A percentile compares a stretch with the other conserved stretches of the same genome.
phyloP scores from a whole-genome alignment of 1,140 invertebrate species.

The Drosophila persimilis region DNA sequence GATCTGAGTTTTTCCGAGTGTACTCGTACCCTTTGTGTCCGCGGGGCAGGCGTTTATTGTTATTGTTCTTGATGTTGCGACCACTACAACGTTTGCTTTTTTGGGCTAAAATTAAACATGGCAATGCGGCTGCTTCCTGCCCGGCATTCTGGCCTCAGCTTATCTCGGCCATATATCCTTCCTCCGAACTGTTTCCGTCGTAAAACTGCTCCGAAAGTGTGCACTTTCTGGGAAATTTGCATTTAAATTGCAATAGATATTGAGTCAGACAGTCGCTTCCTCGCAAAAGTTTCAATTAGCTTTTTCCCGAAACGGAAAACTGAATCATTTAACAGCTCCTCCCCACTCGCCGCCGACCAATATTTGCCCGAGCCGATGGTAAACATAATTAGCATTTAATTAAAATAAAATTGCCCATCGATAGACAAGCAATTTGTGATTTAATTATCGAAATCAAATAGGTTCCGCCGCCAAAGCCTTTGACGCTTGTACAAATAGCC shows the following conservation, averaged over 20 bases:
- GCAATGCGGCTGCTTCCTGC: slow-evolving; percentile 38
- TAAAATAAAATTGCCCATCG: slow-evolving; percentile 73
- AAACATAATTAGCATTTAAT: slow-evolving; percentile 82
- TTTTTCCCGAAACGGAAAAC: background rate
- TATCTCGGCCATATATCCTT: slow-evolving; percentile 44
- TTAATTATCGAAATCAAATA: slow-evolving; percentile 78
- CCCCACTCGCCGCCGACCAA: slow-evolving; percentile 34
- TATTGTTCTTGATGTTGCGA: slow-evolving; percentile 24
- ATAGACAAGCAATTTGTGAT: slow-evolving; percentile 74
- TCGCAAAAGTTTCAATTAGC: slow-evolving; percentile 31
- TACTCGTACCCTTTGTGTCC: too few species aligned
- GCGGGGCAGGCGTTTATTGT: slow-evolving; percentile 9
- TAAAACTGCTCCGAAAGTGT: slow-evolving; percentile 50
- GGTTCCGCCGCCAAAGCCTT: slow-evolving; percentile 52
- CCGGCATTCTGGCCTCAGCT: slow-evolving; percentile 13
- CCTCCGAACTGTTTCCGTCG: slow-evolving; percentile 15
- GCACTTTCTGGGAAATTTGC: slow-evolving; percentile 54
- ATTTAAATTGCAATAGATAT: slow-evolving; percentile 65
- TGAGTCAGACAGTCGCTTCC: slow-evolving; percentile 22
- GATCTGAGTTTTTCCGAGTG: too few species aligned
- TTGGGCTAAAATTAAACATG: slow-evolving; percentile 57
- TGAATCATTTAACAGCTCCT: slow-evolving; percentile 2
- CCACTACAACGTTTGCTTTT: slow-evolving; percentile 34
- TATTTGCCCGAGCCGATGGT: slow-evolving; percentile 59
- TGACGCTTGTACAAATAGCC: slow-evolving; percentile 36